These are phyloP conservation scores for Diloba caeruleocephala DNA, from an alignment of 2,888 invertebrate species.

Conservation along the genomic window DNA sequence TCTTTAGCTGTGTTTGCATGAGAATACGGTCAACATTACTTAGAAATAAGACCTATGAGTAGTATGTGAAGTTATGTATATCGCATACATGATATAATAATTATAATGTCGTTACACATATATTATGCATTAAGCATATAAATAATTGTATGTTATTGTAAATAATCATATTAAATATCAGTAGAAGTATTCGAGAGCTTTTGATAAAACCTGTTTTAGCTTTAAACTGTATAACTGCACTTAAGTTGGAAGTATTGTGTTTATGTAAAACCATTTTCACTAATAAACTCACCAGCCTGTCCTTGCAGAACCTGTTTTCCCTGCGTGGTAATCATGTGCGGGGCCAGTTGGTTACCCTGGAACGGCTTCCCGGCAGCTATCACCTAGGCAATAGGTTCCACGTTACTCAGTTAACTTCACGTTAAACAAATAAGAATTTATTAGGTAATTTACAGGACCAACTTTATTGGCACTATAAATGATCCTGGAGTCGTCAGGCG, in stretches of 20 bases:
- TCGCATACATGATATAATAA: slow-evolving; percentile 19
- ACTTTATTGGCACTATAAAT: too few species aligned
- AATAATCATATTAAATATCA: too few species aligned
- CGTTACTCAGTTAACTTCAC: slow-evolving; percentile 13
- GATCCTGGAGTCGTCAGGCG: too few species aligned
- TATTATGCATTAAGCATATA: too few species aligned
- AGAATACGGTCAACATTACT: background rate
- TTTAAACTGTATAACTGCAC: background rate
- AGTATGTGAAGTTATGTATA: slow-evolving; percentile 17
- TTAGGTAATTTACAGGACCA: too few species aligned
- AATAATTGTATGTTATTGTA: background rate
- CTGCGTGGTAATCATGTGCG: slow-evolving; percentile 95
- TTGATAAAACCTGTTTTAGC: too few species aligned
- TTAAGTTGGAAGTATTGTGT: background rate
- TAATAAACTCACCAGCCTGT: slow-evolving; percentile 87
- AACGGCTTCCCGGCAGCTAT: slow-evolving; percentile 95
- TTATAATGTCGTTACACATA: slow-evolving; percentile 6
- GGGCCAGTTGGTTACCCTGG: slow-evolving; percentile 93
- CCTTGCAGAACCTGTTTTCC: slow-evolving; percentile 93
- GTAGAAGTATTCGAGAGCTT: too few species aligned
- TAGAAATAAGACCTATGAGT: background rate
- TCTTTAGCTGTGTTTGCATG: background rate
- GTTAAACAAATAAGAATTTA: too few species aligned
- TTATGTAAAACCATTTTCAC: background rate
- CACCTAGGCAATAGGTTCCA: slow-evolving; percentile 83